Base-by-base conservation (phyloP, 2,797 vertebrate genomes). In the Semotilus atromaculatus region DNA sequence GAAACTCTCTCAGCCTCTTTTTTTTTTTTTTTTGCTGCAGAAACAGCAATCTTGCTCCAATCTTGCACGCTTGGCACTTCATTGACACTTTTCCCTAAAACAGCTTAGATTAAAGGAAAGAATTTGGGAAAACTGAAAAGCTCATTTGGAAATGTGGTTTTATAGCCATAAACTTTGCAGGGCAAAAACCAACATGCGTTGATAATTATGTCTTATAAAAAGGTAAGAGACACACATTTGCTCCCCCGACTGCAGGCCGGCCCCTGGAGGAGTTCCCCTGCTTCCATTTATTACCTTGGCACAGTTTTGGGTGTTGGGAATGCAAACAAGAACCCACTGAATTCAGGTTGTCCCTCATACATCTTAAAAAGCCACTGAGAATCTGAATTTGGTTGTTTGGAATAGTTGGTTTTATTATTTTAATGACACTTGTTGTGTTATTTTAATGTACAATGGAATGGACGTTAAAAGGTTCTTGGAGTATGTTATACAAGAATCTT, bases 241-340 rank as follows among this genome's bases (percentile, higher is more conserved):
- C 66, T 36, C 60, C 68, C 82, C 72, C 66, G 45, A 53, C n/a
- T 53, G 51, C 34, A 66, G 53, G 23, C 26, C 48, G 48, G 36
- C 78, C 53, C 81, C 83, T 16, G 29, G 36, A 67, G 82, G 67
- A 77, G 80, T 64, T 74, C 19, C 70, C 76, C 74, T 29, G 74
- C 77, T 75, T 67, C 21, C 51, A 76, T 87, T 92, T 90, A 91
- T 36, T 84, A 89, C 83, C 80, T 82, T 88, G 84, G 85, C 90
- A 88, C 60, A 36, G 48, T 58, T 21, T 53, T 53, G 53, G 81
- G 84, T 84, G 88, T 85, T 5, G 40, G 34, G 85, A 89, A 90
- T 73, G 80, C 86, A 89, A 86, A 90, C 70, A 87, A 84, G 80
- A 88, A 84, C 34, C 83, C 80, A 72, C 43, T 81, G 82, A 86